phyloP scores from a whole-genome alignment of 2,797 vertebrate genomes.

The Diplodus sargus region DNA sequence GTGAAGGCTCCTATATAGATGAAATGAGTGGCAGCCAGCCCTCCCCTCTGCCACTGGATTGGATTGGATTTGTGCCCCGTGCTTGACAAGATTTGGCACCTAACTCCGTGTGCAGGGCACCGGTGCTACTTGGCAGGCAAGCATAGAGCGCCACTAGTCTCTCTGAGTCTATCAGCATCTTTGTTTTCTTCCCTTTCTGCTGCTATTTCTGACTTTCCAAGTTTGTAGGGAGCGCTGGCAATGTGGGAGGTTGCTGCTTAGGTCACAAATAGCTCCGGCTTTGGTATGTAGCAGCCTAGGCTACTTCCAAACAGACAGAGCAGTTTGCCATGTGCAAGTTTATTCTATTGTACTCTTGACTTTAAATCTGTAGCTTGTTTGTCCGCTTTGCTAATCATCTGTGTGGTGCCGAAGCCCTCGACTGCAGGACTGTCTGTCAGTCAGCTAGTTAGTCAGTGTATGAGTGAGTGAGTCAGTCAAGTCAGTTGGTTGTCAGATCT shows the following conservation, averaged over 20 bases:
- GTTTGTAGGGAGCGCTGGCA: constrained; percentile 20
- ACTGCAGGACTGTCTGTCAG: constrained; percentile 44
- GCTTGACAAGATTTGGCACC: constrained; percentile 74
- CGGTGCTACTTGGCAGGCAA: constrained; percentile 63
- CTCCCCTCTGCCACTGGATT: constrained; percentile 50
- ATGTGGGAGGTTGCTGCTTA: neutral
- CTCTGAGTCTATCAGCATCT: constrained; percentile 41
- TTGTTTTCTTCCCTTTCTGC: constrained; percentile 46
- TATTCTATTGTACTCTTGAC: constrained; percentile 23
- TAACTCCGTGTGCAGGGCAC: constrained; percentile 35
- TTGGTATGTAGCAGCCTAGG: constrained; percentile 3
- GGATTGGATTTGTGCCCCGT: constrained; percentile 63
- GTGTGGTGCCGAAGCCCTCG: constrained; percentile 9
- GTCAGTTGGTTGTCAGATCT: constrained; percentile 68
- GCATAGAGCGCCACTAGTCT: constrained; percentile 36
- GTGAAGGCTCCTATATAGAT: constrained; percentile 37
- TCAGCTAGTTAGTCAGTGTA: constrained; percentile 53
- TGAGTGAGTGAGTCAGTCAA: constrained; percentile 62
- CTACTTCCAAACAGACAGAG: constrained; percentile 43
- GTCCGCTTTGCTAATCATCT: constrained; percentile 46
- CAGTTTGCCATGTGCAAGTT: constrained; percentile 26
- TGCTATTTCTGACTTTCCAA: constrained; percentile 54
- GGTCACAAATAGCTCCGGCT: constrained; percentile 37
- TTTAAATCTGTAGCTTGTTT: constrained; percentile 40
- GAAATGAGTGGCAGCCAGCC: constrained; percentile 49